These are phyloP conservation scores for Alexandromys fortis DNA, from an alignment of 2,113 vertebrate genomes.

Conservation along the genomic window DNA sequence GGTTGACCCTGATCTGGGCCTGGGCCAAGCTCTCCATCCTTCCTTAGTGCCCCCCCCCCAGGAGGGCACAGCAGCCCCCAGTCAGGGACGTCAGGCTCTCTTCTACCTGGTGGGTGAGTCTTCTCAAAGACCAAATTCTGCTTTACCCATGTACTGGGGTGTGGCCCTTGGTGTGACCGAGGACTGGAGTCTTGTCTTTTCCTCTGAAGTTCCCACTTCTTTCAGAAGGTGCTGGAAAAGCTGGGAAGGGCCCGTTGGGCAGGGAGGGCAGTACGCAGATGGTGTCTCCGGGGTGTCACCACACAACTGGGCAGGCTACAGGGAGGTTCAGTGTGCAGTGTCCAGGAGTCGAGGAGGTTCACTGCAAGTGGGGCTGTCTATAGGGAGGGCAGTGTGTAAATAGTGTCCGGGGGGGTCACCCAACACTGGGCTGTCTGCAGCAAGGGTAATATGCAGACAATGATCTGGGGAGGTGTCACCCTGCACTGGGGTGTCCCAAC, in stretches of 20 bases:
- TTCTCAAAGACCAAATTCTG: not conserved
- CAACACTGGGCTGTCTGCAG: not conserved
- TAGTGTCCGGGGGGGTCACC: not conserved
- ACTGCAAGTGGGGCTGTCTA: not conserved
- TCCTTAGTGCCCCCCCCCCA: no score
- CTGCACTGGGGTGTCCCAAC: constrained; percentile 34
- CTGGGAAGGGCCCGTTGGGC: not conserved
- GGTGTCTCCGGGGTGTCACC: no score
- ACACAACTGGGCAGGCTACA: no score
- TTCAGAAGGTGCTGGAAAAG: constrained; percentile 27
- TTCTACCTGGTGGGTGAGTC: constrained; percentile 6
- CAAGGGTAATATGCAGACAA: not conserved
- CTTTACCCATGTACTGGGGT: not conserved
- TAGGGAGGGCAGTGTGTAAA: not conserved
- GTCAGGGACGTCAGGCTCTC: not conserved
- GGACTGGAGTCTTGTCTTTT: constrained; percentile 39
- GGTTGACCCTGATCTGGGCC: not conserved
- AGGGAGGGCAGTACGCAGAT: not conserved
- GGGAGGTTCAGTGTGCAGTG: not conserved
- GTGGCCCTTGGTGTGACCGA: not conserved
- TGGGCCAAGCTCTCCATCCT: not conserved
- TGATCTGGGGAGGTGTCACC: not conserved
- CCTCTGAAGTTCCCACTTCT: constrained; percentile 1
- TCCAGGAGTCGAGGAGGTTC: not conserved
- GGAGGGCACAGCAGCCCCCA: not conserved